Base-by-base conservation (phyloP, 2,113 vertebrate species). In the Heliornis fulica region DNA sequence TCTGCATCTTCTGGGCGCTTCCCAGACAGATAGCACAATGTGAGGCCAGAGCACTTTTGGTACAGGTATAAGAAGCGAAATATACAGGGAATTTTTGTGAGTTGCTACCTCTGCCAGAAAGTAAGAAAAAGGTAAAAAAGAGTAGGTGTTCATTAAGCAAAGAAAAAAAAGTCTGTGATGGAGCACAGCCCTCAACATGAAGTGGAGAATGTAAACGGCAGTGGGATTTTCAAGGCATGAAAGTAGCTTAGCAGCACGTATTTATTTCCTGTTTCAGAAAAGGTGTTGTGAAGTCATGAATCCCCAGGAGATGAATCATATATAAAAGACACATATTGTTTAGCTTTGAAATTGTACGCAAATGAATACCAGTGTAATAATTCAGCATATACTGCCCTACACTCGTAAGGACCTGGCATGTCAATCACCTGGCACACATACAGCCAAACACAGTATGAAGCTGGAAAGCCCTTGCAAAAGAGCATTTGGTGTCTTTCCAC, bases 241-340 rank as follows among this genome's bases (percentile, higher is more conserved):
- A 69, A 72, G 94, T 95, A 95, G 64, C 96, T 92, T 97, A 97
- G 97, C 96, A 96, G 96, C 89, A 45, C 5, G 6, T 94, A 93
- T 97, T 96, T 96, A 93, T 93, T 95, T 96, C 91, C 93, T 96
- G 93, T 34, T 94, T 93, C 87, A 96, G 86, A 96, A 96, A 93
- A 95, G 86, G 85, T 96, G 68, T 68, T 82, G 57, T 93, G 85
- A 95, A 97, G 87, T 76, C 94, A 90, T 90, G 80, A 82, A 89
- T 96, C 95, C 94, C 85, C 83, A 54, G 48, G 40, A 53, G 65
- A 54, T 97, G 84, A 97, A 90, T 97, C 97, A 95, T 43, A 36
- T 80, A 65, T 61, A 23, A 77, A 92, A 95, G 79, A 70, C 60
- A 64, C 0, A 0, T 40, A 72, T 83, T 72, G 83, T 87, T 83